phyloP scores from a whole-genome alignment of 2,797 vertebrate genomes.

The Martes flavigula region DNA sequence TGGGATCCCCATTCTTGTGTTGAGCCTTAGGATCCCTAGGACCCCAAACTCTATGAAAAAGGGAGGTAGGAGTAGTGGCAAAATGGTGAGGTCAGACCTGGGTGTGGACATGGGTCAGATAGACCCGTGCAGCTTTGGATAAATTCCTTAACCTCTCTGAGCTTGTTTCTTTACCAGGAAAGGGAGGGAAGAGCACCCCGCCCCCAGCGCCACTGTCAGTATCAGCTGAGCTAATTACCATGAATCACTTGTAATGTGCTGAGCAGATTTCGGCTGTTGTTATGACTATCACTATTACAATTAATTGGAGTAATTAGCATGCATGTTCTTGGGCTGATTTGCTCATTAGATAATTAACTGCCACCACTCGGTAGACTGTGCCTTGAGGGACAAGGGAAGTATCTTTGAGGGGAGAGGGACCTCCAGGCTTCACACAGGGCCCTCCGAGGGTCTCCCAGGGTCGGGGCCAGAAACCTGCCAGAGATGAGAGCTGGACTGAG shows the following conservation, averaged over 20 bases:
- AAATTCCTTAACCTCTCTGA: background rate
- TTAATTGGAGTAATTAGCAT: conserved; percentile 64
- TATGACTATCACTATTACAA: background rate
- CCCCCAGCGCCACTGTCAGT: accelerated
- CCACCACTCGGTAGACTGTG: background rate
- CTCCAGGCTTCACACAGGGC: background rate
- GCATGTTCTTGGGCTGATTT: background rate
- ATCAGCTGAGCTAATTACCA: background rate
- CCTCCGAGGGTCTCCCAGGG: background rate
- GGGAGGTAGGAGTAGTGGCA: background rate
- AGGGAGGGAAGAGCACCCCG: background rate
- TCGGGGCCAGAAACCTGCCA: background rate
- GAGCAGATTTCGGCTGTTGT: background rate
- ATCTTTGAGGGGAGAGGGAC: background rate
- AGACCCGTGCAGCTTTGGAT: background rate
- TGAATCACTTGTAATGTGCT: background rate
- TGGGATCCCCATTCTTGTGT: background rate
- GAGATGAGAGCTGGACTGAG: background rate
- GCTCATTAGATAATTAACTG: conserved; percentile 52
- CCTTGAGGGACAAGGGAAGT: background rate
- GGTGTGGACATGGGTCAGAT: background rate
- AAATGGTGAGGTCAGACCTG: background rate
- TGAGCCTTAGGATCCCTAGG: background rate
- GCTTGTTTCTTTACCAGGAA: background rate
- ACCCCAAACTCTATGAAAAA: background rate